Conservation (phyloP, 2,797 vertebrate species). For the Chromobotia macracanthus region DNA sequence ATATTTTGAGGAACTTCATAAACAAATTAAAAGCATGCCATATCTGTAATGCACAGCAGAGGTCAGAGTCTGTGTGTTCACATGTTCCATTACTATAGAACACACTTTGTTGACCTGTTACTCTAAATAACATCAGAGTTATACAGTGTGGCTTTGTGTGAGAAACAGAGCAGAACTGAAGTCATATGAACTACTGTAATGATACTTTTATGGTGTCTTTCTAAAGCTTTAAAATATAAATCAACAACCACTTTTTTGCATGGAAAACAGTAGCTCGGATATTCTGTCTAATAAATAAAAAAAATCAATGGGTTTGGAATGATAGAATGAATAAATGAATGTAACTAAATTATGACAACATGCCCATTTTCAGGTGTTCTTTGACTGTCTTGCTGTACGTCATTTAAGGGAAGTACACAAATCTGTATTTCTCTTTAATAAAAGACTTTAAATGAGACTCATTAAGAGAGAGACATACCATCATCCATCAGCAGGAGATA, state of each 20-base stretch:
- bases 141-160: background rate
- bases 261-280: too few species aligned
- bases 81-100: constrained; percentile 2
- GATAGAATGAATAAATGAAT: background rate
- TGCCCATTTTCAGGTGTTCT: background rate
- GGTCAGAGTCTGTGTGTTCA: background rate
- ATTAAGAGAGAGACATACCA: constrained; percentile 38
- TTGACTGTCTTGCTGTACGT: background rate
- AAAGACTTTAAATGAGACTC: constrained; percentile 44
- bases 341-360: background rate
- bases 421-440: background rate
- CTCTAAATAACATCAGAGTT: background rate
- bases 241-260: background rate
- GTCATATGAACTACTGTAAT: background rate
- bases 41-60: constrained; percentile 22
- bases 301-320: background rate
- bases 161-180: background rate
- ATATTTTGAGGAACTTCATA: background rate
- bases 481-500: constrained; percentile 40
- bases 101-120: constrained; percentile 2
- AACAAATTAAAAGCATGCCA: background rate
- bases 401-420: background rate
- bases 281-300: background rate
- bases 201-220: background rate
- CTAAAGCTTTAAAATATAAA: background rate